Evolutionary conservation across 2,888 invertebrate species (phyloP), one percentile per base, ranked within the genome.

Genomic region (Agrotis clavis): DNA sequence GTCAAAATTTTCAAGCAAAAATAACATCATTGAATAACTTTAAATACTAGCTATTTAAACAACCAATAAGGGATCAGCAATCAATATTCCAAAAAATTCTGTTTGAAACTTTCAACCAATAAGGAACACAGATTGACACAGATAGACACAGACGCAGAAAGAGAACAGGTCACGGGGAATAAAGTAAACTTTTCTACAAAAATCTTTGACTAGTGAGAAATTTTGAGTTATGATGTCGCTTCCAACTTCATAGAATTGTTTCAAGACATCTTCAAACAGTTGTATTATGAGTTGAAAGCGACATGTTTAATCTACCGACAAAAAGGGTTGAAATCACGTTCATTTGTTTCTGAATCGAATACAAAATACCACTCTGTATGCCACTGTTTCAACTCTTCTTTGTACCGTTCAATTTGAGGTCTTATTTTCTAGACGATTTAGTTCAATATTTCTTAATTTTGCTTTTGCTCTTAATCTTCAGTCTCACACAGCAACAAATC

Each of bases 401-500:
- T 72, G 59, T 54, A 53, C 41, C 41, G 59, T 41, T 60, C 48
- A 53, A 59, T 6, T 4, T n/a, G 14, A 79, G 41, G 41, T 50
- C n/a, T 16, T 50, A 69, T 16, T 11, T 21, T 41, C 14, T 41
- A 45, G 19, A 35, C 47, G 19, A 11, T 63, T 6, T 21, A 51
- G 62, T 47, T 71, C 71, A 78, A 57, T 45, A 62, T 71, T 19
- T 7, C 59, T 79, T 13, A 48, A n/a, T n/a, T n/a, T n/a, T 45
- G 41, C 7, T 41, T n/a, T 18, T 25, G 2, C 11, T 41, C 41
- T 41, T 11, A 41, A 41, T 1, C 11, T 41, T 11, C 4, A 9
- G 11, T 41, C 11, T 41, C 41, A 41, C 11, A 41, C 41, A 9
- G 11, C 41, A 41, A 41, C 11, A 11, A 41, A 41, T 41, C 41